phyloP scores from a whole-genome alignment of 2,888 invertebrate genomes.

The Heliconius charithonia region DNA sequence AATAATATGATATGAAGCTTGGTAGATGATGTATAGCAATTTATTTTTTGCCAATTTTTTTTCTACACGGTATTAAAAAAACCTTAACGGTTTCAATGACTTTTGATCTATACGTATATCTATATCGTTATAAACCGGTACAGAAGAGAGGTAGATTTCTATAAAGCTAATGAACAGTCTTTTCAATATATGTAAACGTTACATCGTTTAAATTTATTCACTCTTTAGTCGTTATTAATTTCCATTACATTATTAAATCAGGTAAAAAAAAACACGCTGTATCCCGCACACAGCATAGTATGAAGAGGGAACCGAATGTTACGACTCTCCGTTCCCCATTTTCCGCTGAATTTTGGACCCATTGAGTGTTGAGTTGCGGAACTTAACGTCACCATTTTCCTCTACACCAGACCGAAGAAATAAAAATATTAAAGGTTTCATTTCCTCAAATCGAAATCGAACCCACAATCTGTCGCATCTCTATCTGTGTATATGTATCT shows the following conservation, averaged over 20 bases:
- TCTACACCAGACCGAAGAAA: too few relatives aligned
- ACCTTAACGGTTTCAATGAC: slow-evolving; percentile 16
- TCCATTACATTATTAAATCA: not conserved
- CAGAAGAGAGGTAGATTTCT: not conserved
- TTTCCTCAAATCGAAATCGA: too few relatives aligned
- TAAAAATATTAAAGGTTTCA: too few relatives aligned
- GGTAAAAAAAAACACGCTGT: not conserved
- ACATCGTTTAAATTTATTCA: not conserved
- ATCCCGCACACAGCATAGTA: too few relatives aligned
- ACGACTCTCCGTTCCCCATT: too few relatives aligned
- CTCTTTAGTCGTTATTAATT: not conserved
- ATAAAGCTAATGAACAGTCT: not conserved
- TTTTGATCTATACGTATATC: slow-evolving; percentile 25
- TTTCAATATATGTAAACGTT: not conserved
- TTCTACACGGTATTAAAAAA: slow-evolving; percentile 7
- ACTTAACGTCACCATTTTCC: too few relatives aligned
- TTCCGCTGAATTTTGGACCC: too few relatives aligned
- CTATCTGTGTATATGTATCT: too few relatives aligned
- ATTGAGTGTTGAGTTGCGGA: too few relatives aligned
- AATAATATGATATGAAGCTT: not conserved
- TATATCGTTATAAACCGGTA: slow-evolving; percentile 24
- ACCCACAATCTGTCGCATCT: too few relatives aligned
- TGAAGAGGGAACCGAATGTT: too few relatives aligned
- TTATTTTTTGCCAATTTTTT: slow-evolving; percentile 1
- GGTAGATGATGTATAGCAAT: not conserved